phyloP scores from a whole-genome alignment of 1,140 invertebrate genomes.

The Wiebesia pumilae region DNA sequence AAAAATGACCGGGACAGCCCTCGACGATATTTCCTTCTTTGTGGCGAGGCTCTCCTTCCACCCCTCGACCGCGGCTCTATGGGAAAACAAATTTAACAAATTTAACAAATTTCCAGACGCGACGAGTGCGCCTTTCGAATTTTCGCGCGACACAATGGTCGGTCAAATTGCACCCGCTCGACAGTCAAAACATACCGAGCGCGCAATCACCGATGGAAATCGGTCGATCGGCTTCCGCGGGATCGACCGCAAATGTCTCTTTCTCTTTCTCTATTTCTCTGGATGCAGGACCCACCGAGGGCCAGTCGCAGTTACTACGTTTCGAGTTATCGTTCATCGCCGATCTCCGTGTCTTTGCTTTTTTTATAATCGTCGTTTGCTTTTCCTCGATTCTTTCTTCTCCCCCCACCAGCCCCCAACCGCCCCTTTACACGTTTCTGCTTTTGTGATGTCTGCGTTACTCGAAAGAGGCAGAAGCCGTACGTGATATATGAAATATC shows the following conservation, averaged over 20 bases:
- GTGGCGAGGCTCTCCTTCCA: neutral
- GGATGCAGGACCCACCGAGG: neutral
- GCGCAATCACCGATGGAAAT: neutral
- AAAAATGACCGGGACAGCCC: neutral
- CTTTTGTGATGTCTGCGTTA: neutral
- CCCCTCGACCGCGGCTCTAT: neutral
- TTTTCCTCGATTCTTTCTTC: neutral
- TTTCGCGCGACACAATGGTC: neutral
- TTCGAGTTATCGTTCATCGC: neutral
- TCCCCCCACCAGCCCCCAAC: neutral
- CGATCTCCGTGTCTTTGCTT: neutral
- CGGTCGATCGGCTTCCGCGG: neutral
- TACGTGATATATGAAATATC: neutral
- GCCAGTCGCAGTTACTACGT: neutral
- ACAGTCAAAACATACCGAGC: neutral
- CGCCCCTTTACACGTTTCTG: neutral
- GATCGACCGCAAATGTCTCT: neutral
- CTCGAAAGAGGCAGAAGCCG: neutral
- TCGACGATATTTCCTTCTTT: neutral
- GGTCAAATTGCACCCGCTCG: neutral
- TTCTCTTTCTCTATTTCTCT: neutral
- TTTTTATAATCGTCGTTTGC: neutral
- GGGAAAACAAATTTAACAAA: conserved; percentile 3
- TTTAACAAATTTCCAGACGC: neutral
- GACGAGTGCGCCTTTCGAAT: neutral